Evolutionary conservation across 2,888 invertebrate genomes (phyloP).

Genomic region (Stenurella melanura): DNA sequence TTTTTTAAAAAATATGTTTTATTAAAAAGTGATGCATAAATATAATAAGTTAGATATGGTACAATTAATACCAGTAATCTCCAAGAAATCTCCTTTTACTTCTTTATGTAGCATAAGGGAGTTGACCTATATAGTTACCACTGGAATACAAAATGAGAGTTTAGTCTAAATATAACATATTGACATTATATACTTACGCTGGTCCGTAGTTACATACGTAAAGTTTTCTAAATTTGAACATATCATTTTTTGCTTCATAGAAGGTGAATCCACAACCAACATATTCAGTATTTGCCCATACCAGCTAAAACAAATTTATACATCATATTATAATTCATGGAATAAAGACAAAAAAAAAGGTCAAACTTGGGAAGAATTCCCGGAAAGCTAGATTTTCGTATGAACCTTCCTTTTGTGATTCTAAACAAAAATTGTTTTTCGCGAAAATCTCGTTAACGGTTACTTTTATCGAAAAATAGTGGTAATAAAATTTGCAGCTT

Average conservation of each 20-base stretch:
- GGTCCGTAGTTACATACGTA: conserved; percentile 60
- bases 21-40: neutral
- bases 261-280: conserved; percentile 60
- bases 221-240: conserved; percentile 51
- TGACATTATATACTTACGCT: conserved; percentile 50
- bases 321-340: too few relatives aligned
- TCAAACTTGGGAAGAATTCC: too few relatives aligned
- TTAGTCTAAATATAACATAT: neutral
- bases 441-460: too few relatives aligned
- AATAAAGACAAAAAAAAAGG: too few relatives aligned
- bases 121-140: conserved; percentile 53
- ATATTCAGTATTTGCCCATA: conserved; percentile 59
- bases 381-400: too few relatives aligned
- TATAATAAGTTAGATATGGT: neutral
- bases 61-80: neutral
- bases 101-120: conserved; percentile 50
- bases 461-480: too few relatives aligned
- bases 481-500: too few relatives aligned
- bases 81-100: neutral
- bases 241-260: conserved; percentile 42
- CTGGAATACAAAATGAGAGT: conserved; percentile 46
- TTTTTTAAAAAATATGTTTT: neutral
- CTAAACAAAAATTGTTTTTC: too few relatives aligned
- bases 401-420: too few relatives aligned
- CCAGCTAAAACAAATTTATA: conserved; percentile 54